Conservation (phyloP, 2,113 vertebrate genomes). For the Hassar affinis region DNA sequence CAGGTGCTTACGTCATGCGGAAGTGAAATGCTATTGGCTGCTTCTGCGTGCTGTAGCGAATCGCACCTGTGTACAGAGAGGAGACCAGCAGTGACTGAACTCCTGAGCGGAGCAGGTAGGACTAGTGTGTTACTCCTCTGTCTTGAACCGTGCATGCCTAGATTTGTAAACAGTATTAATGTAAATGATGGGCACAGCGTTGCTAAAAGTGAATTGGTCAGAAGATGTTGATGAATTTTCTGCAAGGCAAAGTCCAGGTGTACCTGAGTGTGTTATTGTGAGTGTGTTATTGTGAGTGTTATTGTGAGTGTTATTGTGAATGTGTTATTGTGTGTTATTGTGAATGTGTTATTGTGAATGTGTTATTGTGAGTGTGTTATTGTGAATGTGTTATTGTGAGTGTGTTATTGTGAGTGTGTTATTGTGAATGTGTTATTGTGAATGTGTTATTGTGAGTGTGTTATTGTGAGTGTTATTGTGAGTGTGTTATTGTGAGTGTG, state of each 20-base stretch:
- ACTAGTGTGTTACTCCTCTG: neutral
- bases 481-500: too few species aligned
- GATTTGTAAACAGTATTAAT: neutral
- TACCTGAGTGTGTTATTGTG: too few species aligned
- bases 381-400: too few species aligned
- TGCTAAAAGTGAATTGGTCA: neutral
- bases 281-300: neutral
- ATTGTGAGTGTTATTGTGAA: too few species aligned
- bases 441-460: too few species aligned
- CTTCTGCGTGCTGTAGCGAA: neutral
- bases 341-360: too few species aligned
- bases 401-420: too few species aligned
- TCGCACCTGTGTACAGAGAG: fast-evolving
- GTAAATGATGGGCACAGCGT: neutral
- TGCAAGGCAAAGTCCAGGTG: neutral
- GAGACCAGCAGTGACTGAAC: neutral
- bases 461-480: too few species aligned
- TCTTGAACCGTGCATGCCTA: too few species aligned
- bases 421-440: too few species aligned
- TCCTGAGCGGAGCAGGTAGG: neutral
- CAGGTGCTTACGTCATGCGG: conserved; percentile 47
- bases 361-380: too few species aligned
- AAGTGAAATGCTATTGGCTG: conserved; percentile 57
- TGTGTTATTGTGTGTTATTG: too few species aligned
- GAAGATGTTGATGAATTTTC: neutral